A percentile compares a stretch with the other conserved stretches of the same genome.
phyloP scores from a whole-genome alignment of 2,113 vertebrate species.

The Ciconia maguari region DNA sequence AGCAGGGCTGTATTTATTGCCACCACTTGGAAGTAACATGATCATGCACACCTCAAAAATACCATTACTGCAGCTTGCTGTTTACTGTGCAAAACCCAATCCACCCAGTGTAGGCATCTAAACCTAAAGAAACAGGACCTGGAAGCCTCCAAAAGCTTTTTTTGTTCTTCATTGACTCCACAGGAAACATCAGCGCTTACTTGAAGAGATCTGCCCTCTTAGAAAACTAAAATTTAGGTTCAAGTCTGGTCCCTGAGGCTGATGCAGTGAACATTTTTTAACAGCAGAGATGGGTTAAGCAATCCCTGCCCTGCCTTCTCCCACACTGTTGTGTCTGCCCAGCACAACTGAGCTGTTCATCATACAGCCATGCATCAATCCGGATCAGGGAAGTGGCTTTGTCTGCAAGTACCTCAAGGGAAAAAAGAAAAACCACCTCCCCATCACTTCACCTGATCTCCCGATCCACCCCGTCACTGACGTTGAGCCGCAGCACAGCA shows the following conservation, averaged over 20 bases:
- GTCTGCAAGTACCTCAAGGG: not conserved
- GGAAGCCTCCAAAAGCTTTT: not conserved
- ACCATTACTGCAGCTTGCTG: not conserved
- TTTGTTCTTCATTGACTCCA: not conserved
- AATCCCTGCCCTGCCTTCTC: not conserved
- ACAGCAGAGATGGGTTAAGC: not conserved
- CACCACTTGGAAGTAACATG: not conserved
- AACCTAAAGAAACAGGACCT: not conserved
- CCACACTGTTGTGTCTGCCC: not conserved
- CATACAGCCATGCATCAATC: not conserved
- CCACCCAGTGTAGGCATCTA: not conserved
- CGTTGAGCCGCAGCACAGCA: not conserved
- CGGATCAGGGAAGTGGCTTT: not conserved
- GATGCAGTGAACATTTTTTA: fast-evolving
- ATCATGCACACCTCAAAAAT: not conserved
- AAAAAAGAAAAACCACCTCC: not conserved
- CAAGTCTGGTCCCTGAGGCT: not conserved
- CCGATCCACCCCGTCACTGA: not conserved
- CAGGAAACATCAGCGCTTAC: not conserved
- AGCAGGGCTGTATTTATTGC: not conserved
- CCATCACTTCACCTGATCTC: not conserved
- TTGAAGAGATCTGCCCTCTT: not conserved
- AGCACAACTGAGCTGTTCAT: not conserved
- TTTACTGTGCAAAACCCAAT: not conserved
- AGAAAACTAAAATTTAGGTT: not conserved